phyloP scores from a whole-genome alignment of 2,797 vertebrate species.

The Tokudaia muenninki region DNA sequence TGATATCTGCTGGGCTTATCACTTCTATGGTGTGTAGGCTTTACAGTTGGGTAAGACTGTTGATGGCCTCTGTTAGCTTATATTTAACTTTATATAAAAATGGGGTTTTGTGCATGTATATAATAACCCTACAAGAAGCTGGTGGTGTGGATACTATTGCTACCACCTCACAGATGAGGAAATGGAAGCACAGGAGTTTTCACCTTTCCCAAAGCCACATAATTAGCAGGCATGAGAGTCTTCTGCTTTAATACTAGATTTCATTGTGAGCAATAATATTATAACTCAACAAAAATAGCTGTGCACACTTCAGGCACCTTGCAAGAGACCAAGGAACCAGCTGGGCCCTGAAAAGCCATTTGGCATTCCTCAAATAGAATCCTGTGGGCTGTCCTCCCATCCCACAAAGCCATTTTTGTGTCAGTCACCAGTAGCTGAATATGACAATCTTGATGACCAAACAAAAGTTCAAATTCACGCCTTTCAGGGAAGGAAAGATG shows the following conservation, averaged over 20 bases:
- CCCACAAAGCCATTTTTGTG: constrained; percentile 65
- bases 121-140: not conserved
- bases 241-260: constrained; percentile 74
- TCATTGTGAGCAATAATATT: constrained; percentile 74
- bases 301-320: constrained; percentile 63
- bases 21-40: not conserved
- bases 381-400: constrained; percentile 73
- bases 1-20: not conserved
- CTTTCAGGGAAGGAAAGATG: constrained; percentile 23
- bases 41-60: too few relatives aligned
- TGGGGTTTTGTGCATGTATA: not conserved
- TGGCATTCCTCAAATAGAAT: constrained; percentile 82
- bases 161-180: constrained; percentile 26
- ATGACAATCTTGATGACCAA: constrained; percentile 68
- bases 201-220: not conserved
- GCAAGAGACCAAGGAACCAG: constrained; percentile 65
- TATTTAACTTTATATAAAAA: not conserved
- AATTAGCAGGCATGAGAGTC: not conserved
- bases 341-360: constrained; percentile 75
- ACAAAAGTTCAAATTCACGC: constrained; percentile 72
- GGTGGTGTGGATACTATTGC: not conserved
- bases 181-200: not conserved
- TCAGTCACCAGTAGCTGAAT: constrained; percentile 64
- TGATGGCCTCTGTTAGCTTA: not conserved
- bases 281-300: constrained; percentile 75